Conservation (phyloP, 2,888 invertebrate species). For the Eilema caniola region DNA sequence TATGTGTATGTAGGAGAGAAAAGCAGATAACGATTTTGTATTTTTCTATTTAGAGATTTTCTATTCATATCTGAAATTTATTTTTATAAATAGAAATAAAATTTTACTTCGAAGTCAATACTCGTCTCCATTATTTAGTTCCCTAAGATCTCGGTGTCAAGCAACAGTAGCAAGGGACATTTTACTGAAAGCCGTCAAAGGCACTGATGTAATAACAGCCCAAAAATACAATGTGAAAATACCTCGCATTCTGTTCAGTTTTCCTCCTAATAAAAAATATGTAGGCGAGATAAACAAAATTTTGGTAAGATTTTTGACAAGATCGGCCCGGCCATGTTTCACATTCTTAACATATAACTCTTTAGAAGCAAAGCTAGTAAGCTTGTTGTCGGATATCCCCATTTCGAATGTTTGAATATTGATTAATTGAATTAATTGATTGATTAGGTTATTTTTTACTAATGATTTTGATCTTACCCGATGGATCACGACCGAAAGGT, state of each 20-base stretch:
- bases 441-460: too few relatives aligned
- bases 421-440: too few relatives aligned
- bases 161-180: slow-evolving; percentile 26
- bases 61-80: too few relatives aligned
- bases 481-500: too few relatives aligned
- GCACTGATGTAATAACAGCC: slow-evolving; percentile 22
- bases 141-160: slow-evolving; percentile 21
- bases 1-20: not conserved
- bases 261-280: slow-evolving; percentile 6
- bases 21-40: not conserved
- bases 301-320: not conserved
- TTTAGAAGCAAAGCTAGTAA: not conserved
- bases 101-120: slow-evolving; percentile 28
- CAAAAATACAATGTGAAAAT: slow-evolving; percentile 19
- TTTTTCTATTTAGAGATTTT: too few relatives aligned
- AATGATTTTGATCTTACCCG: too few relatives aligned
- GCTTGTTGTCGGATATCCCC: not conserved
- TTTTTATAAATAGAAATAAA: slow-evolving; percentile 3
- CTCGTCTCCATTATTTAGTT: slow-evolving; percentile 36
- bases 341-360: not conserved
- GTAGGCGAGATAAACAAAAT: slow-evolving; percentile 12
- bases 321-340: not conserved
- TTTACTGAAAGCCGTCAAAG: slow-evolving; percentile 24
- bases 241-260: slow-evolving; percentile 13
- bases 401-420: too few relatives aligned